phyloP scores from a whole-genome alignment of 2,888 invertebrate species.

The Chirona hameri region DNA sequence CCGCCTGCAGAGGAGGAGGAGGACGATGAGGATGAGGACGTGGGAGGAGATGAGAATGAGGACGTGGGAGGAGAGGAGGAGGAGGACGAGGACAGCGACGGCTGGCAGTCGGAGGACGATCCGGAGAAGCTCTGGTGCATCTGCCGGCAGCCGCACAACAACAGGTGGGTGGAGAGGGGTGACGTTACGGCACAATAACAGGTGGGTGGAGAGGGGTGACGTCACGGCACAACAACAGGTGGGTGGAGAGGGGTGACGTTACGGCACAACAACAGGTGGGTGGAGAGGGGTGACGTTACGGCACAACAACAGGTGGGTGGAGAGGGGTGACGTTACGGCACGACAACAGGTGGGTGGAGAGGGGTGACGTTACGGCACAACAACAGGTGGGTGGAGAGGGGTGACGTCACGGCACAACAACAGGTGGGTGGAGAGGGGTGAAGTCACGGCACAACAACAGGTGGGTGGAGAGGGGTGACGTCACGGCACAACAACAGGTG shows the following conservation, averaged over 20 bases:
- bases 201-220: no score
- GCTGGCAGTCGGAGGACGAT: conserved; percentile 82
- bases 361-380: conserved; percentile 57
- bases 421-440: no score
- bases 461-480: conserved; percentile 37
- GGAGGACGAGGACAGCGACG: conserved; percentile 43
- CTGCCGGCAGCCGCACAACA: conserved; percentile 90
- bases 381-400: conserved; percentile 52
- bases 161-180: conserved; percentile 48
- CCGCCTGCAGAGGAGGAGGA: background rate
- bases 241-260: background rate
- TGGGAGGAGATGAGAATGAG: conserved; percentile 47
- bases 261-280: no score
- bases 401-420: no score
- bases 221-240: conserved; percentile 58
- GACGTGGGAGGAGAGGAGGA: conserved; percentile 55
- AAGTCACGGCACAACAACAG: conserved; percentile 65
- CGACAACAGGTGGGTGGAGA: no score
- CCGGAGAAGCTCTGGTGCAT: conserved; percentile 92
- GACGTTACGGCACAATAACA: no score
- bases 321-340: no score
- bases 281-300: no score
- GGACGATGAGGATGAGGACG: conserved; percentile 37
- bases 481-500: no score
- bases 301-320: conserved; percentile 66